Base-by-base conservation (phyloP, 2,888 invertebrate genomes). In the Sipha maydis region DNA sequence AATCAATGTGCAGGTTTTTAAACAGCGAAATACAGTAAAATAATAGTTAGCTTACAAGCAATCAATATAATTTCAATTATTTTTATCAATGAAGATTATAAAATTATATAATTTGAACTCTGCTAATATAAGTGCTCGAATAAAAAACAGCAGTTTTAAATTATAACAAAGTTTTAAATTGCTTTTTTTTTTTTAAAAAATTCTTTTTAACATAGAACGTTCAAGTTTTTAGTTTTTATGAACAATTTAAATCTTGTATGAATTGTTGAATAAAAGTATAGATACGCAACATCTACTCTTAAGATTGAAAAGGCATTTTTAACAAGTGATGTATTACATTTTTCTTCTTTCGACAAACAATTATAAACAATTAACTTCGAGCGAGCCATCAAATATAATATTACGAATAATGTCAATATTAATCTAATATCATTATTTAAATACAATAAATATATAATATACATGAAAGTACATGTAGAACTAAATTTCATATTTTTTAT, bases 191-290 rank as follows among this genome's bases (percentile, higher is more conserved):
- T 56, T 56, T 21, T 56, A 56, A n/a, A n/a, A n/a, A n/a, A n/a
- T 56, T 67, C 4, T 28, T 69, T n/a, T n/a, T 21, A n/a, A 11
- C 11, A 11, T 69, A 2, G 4, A 61, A 69, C 28, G n/a, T 14
- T 11, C 25, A 69, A 69, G 28, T 69, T 69, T n/a, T 69, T 28
- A 69, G 28, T 69, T 69, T 14, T 69, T n/a, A 69, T 28, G 28
- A 69, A 69, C n/a, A 69, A 69, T n/a, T 69, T 69, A n/a, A 69
- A 69, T 69, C 25, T 28, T n/a, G 69, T 69, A 25, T n/a, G 69
- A 69, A 69, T 69, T 69, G 69, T 28, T 25, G 69, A n/a, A 25
- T 8, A 69, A 69, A 69, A 69, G 69, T 69, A 28, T 69, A 69
- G n/a, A 69, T n/a, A 69, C 28, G 28, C 69, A 69, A n/a, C 28